Base-by-base conservation (phyloP, 2,888 invertebrate species). In the Papilio elwesi region DNA sequence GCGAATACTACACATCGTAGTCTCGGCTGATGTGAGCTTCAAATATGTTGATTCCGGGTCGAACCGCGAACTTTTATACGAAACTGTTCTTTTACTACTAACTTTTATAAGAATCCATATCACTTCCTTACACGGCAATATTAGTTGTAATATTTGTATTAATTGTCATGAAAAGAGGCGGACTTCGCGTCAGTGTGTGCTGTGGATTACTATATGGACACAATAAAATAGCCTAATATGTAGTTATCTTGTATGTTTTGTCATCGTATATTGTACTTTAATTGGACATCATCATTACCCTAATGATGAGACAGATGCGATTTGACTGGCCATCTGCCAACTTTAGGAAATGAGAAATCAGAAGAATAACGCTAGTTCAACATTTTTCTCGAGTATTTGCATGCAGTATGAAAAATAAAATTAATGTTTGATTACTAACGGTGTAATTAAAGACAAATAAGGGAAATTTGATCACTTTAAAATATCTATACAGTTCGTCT, bases 371-470 rank as follows among this genome's bases (percentile, higher is more conserved):
- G 8, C 6, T 43, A n/a, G n/a, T n/a, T n/a, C 8, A 62, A 59
- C 38, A n/a, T 62, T 59, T 38, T 15, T 7, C 0, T 43, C 43
- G 3, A 10, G 10, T 8, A 15, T 8, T 43, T 9, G 43, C 43
- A 9, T 43, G 9, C 6, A 6, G 5, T 43, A 43, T 6, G 26
- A 26, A 26, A 2, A 26, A 26, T 26, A 26, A 43, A 43, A 43
- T 15, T 43, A 43, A 43, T 62, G 43, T 15, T 62, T 59, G 59
- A 59, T 62, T 15, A 62, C 15, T 43, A 15, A 62, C 9, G n/a
- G 10, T 6, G 59, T 59, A 59, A 2, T 38, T 15, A n/a, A 62
- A 9, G 43, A n/a, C 59, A 62, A 62, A 62, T 15, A 59, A 43
- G 59, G 59, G 38, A 15, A 62, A n/a, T 62, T 62, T 43, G 43